Base-by-base conservation (phyloP, 1,140 invertebrate genomes). In the Drosophila nigrodunni region DNA sequence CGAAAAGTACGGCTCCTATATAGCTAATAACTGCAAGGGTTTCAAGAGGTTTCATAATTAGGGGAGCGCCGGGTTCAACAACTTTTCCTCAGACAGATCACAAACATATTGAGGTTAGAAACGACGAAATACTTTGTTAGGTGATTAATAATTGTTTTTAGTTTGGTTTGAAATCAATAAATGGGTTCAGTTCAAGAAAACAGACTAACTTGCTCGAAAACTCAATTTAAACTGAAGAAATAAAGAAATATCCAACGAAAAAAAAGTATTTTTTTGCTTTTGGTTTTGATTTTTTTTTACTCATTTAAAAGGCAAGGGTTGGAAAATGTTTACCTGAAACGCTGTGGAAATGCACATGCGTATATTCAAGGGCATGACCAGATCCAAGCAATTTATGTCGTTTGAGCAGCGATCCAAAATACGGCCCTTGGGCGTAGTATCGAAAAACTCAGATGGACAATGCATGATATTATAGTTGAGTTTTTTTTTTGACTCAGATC, bases 401-500 rank as follows among this genome's bases (percentile, higher is more conserved):
- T 95, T 96, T 74, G 95, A 94, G 93, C 96, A 96, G 78, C 96
- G 94, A 93, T 95, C 96, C 79, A 97, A 92, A 72, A 97, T 94
- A 78, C 96, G 94, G 80, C 96, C 96, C 78, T 94, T 93, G 21
- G 97, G 96, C 79, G 95, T 96, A 46, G 93, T 94, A 93, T 97
- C 96, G 93, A 96, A 97, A 94, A 97, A 97, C 73, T 93, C 93
- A 92, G 96, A 95, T 64, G 96, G 95, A 82, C 94, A 94, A 70
- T 93, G 94, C 79, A 97, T 91, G 91, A 92, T 94, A 94, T 79
- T 92, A 5, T 54, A 57, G 8, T 68, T 67, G 58, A 70, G 43
- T 30, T 54, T 78, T 30, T 30, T 30, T 30, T 30, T 41, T 44
- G 59, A 57, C 74, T 79, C 70, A 77, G 49, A 79, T 79, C 77